Conservation (phyloP, 2,113 vertebrate species). For the Motacilla alba region DNA sequence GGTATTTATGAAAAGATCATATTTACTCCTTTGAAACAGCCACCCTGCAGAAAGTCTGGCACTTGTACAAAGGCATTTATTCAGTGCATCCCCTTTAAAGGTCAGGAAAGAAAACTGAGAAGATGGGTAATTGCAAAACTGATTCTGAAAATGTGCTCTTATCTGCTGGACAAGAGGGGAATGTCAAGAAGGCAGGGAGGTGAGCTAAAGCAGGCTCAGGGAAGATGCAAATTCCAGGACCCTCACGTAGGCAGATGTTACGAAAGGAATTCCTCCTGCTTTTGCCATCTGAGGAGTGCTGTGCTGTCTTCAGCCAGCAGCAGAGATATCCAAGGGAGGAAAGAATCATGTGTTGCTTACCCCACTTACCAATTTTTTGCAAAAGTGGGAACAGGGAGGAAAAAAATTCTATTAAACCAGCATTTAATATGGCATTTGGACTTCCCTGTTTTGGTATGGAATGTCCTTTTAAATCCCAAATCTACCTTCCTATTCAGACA, state of each 20-base stretch:
- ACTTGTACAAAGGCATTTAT: background rate
- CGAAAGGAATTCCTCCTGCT: slow-evolving; percentile 29
- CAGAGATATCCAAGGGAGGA: background rate
- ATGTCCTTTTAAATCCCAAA: background rate
- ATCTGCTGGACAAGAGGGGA: slow-evolving; percentile 41
- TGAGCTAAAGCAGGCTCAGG: slow-evolving; percentile 58
- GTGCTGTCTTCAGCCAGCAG: background rate
- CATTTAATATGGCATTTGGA: background rate
- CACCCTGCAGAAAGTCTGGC: slow-evolving; percentile 11
- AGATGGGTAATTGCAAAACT: slow-evolving; percentile 51
- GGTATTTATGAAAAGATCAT: slow-evolving; percentile 49
- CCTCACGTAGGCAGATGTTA: slow-evolving; percentile 46
- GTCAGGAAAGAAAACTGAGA: slow-evolving; percentile 52
- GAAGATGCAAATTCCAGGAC: slow-evolving; percentile 33
- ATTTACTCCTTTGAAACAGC: slow-evolving; percentile 44
- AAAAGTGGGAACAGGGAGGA: background rate
- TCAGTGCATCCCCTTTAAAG: slow-evolving; percentile 43
- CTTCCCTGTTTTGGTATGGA: background rate
- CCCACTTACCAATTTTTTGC: background rate
- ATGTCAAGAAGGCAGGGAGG: slow-evolving; percentile 31
- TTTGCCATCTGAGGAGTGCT: background rate
- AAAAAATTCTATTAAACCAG: background rate
- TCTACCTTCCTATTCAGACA: background rate
- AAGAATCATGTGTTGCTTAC: background rate
- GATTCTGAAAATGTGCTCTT: slow-evolving; percentile 42